Percentiles rank a stretch among this genome's conserved stretches.
Conservation (phyloP, 2,888 invertebrate genomes). For the Ophion slaviceki region DNA sequence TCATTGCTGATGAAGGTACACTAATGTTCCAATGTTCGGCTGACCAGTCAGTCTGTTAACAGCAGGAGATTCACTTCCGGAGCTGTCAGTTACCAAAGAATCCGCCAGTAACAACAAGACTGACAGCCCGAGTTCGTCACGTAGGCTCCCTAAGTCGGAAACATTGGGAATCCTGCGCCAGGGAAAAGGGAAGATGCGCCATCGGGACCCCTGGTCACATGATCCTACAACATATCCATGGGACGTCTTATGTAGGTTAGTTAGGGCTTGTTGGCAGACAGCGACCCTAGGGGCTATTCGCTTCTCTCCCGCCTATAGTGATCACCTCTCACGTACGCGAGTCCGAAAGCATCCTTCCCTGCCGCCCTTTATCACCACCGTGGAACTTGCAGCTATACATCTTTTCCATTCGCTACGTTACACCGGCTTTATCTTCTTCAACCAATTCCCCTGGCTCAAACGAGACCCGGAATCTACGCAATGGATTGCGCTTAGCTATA, state of each 20-base stretch:
- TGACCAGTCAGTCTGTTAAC: background rate
- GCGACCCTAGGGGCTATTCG: conserved; percentile 79
- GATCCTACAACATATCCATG: conserved; percentile 55
- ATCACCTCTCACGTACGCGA: conserved; percentile 32
- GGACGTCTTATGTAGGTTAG: conserved; percentile 83
- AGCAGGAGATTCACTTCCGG: background rate
- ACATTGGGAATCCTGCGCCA: background rate
- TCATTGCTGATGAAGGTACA: no score
- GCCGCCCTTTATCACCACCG: conserved; percentile 2
- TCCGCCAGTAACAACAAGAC: background rate
- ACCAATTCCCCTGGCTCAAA: conserved; percentile 47
- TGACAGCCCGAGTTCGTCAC: background rate
- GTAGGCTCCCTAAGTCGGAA: conserved; percentile 11
- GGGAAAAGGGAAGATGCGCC: conserved; percentile 49
- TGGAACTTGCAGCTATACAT: conserved; percentile 19
- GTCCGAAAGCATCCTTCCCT: conserved; percentile 21
- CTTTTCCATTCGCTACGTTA: conserved; percentile 28
- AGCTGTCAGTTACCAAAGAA: background rate
- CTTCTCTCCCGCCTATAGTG: conserved; percentile 65
- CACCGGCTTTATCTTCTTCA: conserved; percentile 38
- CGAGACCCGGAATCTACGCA: conserved; percentile 21
- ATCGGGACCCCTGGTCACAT: conserved; percentile 7
- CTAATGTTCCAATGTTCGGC: no score
- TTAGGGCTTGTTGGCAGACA: conserved; percentile 81
- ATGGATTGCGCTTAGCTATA: conserved; percentile 17